These are phyloP conservation scores for Chrysopa pallens DNA, from an alignment of 1,140 invertebrate species.

Conservation along the genomic window DNA sequence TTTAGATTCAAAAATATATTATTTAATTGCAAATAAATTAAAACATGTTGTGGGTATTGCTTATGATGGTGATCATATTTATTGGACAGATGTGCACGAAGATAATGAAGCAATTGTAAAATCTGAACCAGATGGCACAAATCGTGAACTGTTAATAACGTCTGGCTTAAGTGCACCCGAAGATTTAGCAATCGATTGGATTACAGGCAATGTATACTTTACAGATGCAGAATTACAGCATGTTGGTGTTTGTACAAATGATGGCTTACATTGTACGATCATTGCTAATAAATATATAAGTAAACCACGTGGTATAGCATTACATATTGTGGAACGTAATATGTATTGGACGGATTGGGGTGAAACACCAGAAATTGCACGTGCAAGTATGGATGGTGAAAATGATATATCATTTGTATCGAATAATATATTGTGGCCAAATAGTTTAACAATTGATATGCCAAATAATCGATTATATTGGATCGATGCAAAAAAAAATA, in stretches of 20 bases:
- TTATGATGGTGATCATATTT: slow-evolving; percentile 43
- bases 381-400: slow-evolving; percentile 71
- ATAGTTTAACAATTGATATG: slow-evolving; percentile 75
- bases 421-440: slow-evolving; percentile 61
- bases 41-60: slow-evolving; percentile 45
- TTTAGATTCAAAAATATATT: slow-evolving; percentile 24
- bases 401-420: slow-evolving; percentile 36
- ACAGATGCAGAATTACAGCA: slow-evolving; percentile 49
- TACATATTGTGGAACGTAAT: slow-evolving; percentile 39
- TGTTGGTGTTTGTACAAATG: slow-evolving; percentile 52
- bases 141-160: slow-evolving; percentile 35
- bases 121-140: slow-evolving; percentile 30
- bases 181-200: slow-evolving; percentile 64
- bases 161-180: slow-evolving; percentile 52
- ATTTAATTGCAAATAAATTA: slow-evolving; percentile 25
- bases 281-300: slow-evolving; percentile 33
- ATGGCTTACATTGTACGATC: slow-evolving; percentile 40
- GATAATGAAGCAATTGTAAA: slow-evolving; percentile 45
- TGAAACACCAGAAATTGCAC: slow-evolving; percentile 46
- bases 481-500: slow-evolving; percentile 52
- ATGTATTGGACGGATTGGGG: slow-evolving; percentile 85
- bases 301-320: slow-evolving; percentile 40
- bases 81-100: slow-evolving; percentile 51
- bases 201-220: slow-evolving; percentile 66
- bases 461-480: slow-evolving; percentile 61